phyloP scores from a whole-genome alignment of 2,113 vertebrate species.

The Chunga burmeisteri region DNA sequence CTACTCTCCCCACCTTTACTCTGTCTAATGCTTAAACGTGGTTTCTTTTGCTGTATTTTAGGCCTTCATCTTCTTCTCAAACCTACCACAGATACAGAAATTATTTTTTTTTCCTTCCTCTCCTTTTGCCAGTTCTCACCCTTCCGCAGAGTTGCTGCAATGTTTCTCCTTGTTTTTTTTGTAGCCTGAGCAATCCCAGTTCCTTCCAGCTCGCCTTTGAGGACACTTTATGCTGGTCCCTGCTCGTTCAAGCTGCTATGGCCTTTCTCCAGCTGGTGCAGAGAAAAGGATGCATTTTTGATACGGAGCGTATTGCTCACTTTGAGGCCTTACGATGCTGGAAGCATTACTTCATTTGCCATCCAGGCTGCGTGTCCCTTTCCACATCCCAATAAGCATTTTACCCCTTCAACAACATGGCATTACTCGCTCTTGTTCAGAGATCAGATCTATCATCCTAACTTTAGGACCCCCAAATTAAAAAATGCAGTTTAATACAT shows the following conservation, averaged over 20 bases:
- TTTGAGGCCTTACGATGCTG: neutral
- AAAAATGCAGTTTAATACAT: neutral
- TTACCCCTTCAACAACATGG: neutral
- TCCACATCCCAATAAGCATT: neutral
- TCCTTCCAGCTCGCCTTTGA: neutral
- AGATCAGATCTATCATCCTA: neutral
- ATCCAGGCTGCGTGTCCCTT: neutral
- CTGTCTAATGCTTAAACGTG: neutral
- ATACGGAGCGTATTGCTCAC: neutral
- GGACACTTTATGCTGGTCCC: fast-evolving
- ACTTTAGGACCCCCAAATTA: neutral
- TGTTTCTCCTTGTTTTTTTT: neutral
- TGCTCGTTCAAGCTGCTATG: neutral
- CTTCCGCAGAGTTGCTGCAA: neutral
- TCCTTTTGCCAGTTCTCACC: neutral
- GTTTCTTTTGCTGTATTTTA: neutral
- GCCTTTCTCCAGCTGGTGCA: neutral
- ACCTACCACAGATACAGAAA: neutral
- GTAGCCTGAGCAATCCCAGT: neutral
- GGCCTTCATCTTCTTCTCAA: neutral
- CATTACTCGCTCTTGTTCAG: neutral
- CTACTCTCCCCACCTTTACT: neutral
- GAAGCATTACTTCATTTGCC: neutral
- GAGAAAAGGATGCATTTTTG: neutral
- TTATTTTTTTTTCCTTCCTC: neutral